Evolutionary conservation across 2,797 vertebrate species (phyloP).

Genomic region (Coluber constrictor): DNA sequence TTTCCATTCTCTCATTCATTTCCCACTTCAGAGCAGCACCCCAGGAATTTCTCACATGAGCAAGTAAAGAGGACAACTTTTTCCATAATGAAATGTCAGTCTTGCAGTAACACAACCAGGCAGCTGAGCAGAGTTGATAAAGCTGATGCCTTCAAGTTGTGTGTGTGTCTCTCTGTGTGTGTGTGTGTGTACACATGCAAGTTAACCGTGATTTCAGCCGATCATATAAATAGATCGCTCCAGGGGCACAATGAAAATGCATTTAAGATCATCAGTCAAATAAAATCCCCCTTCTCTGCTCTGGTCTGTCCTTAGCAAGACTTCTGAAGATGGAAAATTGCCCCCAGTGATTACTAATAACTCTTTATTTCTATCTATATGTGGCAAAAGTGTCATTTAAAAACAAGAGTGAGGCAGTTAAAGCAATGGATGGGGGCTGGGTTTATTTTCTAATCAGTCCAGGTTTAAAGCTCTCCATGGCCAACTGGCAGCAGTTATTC

Average conservation of each 20-base stretch:
- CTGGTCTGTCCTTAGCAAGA: background rate
- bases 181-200: background rate
- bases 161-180: background rate
- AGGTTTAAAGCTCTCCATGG: background rate
- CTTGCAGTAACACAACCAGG: background rate
- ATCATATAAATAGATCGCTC: conserved; percentile 4
- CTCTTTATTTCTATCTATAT: background rate
- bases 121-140: background rate
- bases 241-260: background rate
- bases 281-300: background rate
- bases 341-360: background rate
- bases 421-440: background rate
- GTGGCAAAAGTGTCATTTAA: background rate
- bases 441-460: background rate
- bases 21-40: background rate
- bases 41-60: background rate
- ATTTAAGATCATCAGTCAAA: background rate
- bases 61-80: background rate
- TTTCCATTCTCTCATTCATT: background rate
- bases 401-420: background rate
- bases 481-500: background rate
- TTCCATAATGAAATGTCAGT: background rate
- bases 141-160: background rate
- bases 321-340: background rate
- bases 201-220: background rate